These are phyloP conservation scores for Aphelenchoides besseyi DNA, from an alignment of 1,140 invertebrate species.

Conservation along the genomic window DNA sequence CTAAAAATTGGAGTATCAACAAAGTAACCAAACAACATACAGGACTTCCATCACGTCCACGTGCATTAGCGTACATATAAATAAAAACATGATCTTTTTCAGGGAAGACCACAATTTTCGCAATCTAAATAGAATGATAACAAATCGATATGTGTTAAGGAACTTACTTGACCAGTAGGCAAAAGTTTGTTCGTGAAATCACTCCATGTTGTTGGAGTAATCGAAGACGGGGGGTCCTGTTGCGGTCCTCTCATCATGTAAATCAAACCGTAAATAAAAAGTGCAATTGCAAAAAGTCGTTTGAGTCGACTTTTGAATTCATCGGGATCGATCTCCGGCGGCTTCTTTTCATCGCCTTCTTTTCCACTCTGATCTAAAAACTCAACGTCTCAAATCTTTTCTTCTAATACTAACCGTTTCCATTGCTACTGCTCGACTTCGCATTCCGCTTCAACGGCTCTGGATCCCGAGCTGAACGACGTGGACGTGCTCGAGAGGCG, in stretches of 20 bases:
- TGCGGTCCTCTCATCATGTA: slow-evolving; percentile 27
- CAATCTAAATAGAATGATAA: slow-evolving; percentile 26
- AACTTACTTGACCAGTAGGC: slow-evolving; percentile 47
- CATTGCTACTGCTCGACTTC: background rate
- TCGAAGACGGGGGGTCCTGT: background rate
- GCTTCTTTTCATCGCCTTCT: slow-evolving; percentile 13
- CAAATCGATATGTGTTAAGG: slow-evolving; percentile 9
- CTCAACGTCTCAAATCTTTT: background rate
- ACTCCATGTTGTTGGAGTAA: slow-evolving; percentile 35
- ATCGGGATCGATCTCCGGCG: slow-evolving; percentile 15
- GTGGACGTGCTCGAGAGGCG: background rate
- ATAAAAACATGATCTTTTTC: slow-evolving; percentile 44
- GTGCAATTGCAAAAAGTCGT: slow-evolving; percentile 39
- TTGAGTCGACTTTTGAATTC: slow-evolving; percentile 39
- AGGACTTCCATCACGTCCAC: slow-evolving; percentile 21
- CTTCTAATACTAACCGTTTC: background rate
- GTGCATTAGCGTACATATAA: slow-evolving; percentile 36
- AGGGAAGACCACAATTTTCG: slow-evolving; percentile 48
- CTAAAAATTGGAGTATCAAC: slow-evolving; percentile 24
- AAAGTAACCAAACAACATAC: slow-evolving; percentile 14
- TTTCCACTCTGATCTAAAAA: background rate
- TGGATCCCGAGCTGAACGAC: background rate
- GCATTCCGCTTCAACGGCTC: background rate
- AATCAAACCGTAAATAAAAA: slow-evolving; percentile 43
- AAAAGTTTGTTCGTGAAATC: slow-evolving; percentile 48